A percentile compares a stretch with the other conserved stretches of the same genome.
Conservation (phyloP, 2,888 invertebrate genomes). For the Limenitis camilla region DNA sequence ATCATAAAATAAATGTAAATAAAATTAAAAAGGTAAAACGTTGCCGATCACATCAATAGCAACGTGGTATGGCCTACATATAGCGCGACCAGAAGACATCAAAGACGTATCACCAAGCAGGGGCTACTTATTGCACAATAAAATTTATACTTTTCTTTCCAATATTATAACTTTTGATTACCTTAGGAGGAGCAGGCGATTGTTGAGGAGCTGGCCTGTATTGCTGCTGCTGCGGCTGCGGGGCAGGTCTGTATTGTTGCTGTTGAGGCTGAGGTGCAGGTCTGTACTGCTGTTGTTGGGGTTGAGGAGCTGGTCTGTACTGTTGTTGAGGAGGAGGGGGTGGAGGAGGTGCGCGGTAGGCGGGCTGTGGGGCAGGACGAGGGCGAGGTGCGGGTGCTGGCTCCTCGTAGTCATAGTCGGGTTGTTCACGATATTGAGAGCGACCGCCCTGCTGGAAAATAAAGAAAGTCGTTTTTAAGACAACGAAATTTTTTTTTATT, state of each 20-base stretch:
- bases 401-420: slow-evolving; percentile 60
- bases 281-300: slow-evolving; percentile 32
- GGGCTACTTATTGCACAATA: neutral
- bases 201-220: slow-evolving; percentile 36
- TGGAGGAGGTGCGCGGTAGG: slow-evolving; percentile 30
- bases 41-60: too few species aligned
- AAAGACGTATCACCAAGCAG: too few species aligned
- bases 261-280: slow-evolving; percentile 27
- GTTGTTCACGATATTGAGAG: slow-evolving; percentile 44
- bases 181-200: slow-evolving; percentile 56
- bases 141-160: neutral
- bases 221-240: slow-evolving; percentile 26
- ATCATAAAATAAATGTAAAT: too few species aligned
- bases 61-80: too few species aligned
- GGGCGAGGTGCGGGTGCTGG: slow-evolving; percentile 42
- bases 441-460: slow-evolving; percentile 37
- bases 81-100: too few species aligned
- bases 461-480: too few species aligned
- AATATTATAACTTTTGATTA: slow-evolving; percentile 20
- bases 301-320: slow-evolving; percentile 34
- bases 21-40: too few species aligned
- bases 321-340: slow-evolving; percentile 30
- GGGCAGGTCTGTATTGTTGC: slow-evolving; percentile 27
- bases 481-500: too few species aligned
- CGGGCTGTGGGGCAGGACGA: slow-evolving; percentile 29